These are phyloP conservation scores for Neoascia interrupta DNA, from an alignment of 2,888 invertebrate genomes.

Conservation along the genomic window DNA sequence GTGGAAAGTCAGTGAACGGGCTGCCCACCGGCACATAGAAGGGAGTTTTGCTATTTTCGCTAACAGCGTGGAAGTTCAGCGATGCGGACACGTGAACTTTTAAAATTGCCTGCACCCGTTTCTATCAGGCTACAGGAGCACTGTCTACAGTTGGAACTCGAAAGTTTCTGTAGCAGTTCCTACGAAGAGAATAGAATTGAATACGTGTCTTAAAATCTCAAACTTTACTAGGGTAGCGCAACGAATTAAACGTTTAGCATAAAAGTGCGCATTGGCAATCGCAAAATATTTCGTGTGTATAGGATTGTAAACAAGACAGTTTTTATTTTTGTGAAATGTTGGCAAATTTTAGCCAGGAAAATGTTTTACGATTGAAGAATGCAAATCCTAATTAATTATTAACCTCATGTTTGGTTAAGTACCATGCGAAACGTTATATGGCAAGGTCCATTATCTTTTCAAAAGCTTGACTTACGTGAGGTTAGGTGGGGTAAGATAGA, in stretches of 20 bases:
- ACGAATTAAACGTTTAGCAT: slow-evolving; percentile 13
- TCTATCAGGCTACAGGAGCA: too few species aligned
- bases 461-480: too few species aligned
- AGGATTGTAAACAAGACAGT: too few species aligned
- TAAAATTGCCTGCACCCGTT: slow-evolving; percentile 18
- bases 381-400: too few species aligned
- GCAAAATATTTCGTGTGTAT: too few species aligned
- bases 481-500: too few species aligned
- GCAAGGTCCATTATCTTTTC: too few species aligned
- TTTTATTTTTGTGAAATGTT: too few species aligned
- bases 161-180: slow-evolving; percentile 6
- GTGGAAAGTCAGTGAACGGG: neutral
- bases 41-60: slow-evolving; percentile 58
- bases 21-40: slow-evolving; percentile 10
- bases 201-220: slow-evolving; percentile 35
- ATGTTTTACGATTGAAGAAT: too few species aligned
- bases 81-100: slow-evolving; percentile 59
- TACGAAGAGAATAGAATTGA: slow-evolving; percentile 30
- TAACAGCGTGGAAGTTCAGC: slow-evolving; percentile 56
- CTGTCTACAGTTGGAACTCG: neutral
- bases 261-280: neutral
- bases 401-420: too few species aligned
- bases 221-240: neutral
- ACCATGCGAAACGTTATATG: too few species aligned
- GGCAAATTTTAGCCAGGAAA: too few species aligned